Base-by-base conservation (phyloP, 2,888 invertebrate species). In the Phengaris arion region DNA sequence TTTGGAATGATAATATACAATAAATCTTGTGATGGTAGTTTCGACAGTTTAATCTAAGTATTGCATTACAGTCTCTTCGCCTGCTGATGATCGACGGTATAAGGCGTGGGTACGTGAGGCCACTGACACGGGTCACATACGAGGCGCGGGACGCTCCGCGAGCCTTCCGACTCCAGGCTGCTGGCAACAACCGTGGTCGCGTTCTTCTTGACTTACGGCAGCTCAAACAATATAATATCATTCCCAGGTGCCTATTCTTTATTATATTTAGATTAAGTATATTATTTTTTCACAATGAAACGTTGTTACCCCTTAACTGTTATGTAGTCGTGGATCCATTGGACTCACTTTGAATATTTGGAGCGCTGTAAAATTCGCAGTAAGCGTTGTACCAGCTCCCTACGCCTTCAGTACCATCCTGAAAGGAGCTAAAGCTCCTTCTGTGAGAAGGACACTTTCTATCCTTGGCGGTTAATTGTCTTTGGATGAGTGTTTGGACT, bases 121-220 rank as follows among this genome's bases (percentile, higher is more conserved):
- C 90, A 0, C 79, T 91, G 73, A 81, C 88, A 1, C 84, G 86
- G 15, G 84, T 87, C n/a, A 81, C 82, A 15, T 89, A 83, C 77
- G 74, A 79, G 0, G 79, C 86, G 3, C 69, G 76, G 1, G 85
- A 86, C 0, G 86, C 80, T 2, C 6, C 85, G 2, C 84, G 87
- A 5, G 89, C 89, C 0, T 84, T 88, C 78, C 84, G 85, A 0
- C 81, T 89, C 70, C 79, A 89, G 68, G 83, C 85, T 6, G 80
- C 81, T 15, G 85, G 85, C 75, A 79, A 81, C 2, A 87, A 89
- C 76, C 84, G 86, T 15, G 90, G 90, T 15, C 83, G 88, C 0
- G 87, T 84, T 54, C 80, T 90, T 15, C 78, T 90, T 35, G 79
- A 79, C 2, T 76, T 87, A 13, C 75, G 77, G 0, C 81, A 81